Evolutionary conservation across 64 coral and sea anemone genomes (phyloP), one percentile per base, ranked within the genome.

Genomic region (Montipora cactus): DNA sequence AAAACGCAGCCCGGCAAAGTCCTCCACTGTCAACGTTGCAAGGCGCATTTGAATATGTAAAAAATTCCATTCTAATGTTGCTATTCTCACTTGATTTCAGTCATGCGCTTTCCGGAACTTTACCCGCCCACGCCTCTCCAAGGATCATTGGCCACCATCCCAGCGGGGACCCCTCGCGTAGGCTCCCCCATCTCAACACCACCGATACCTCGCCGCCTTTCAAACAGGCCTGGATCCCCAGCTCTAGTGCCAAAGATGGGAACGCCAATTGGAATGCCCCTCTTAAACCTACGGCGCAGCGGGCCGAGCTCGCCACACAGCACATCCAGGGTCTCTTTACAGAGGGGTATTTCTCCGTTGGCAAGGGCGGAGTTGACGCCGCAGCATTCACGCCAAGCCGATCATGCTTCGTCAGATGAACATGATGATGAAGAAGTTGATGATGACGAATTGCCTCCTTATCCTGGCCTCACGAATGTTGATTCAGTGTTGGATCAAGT

Each of bases 81-180:
- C 10, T 64, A 62, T 44, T 14, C 64, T 67, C 45, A 5, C 66
- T 58, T 25, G 8, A 51, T 25, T 69, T 9, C 67, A 93, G 92
- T 93, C 5, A 93, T 93, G 92, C 58, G 84, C 62, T 93, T 50
- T 73, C 92, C 92, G 52, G 92, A 93, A 44, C 92, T 93, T 59
- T 93, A 93, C 47, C 92, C 92, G 14, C 84, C 92, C 51, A 88
- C 92, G 8, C 92, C 92, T 20, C 66, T 59, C 47, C 82, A 86
- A 71, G 82, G 82, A 86, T 86, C 82, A 86, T 51, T 72, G 71
- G 82, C 82, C 66, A 86, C 70, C 47, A 86, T 64, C 47, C 82
- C 82, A 50, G 82, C 47, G 46, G 82, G 62, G 9, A 86, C 82
- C 7, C 82, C 82, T 12, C 45, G 82, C 3, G 47, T 37, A 37